Base-by-base conservation (phyloP, 2,113 vertebrate genomes). In the Misgurnus mizolepis region DNA sequence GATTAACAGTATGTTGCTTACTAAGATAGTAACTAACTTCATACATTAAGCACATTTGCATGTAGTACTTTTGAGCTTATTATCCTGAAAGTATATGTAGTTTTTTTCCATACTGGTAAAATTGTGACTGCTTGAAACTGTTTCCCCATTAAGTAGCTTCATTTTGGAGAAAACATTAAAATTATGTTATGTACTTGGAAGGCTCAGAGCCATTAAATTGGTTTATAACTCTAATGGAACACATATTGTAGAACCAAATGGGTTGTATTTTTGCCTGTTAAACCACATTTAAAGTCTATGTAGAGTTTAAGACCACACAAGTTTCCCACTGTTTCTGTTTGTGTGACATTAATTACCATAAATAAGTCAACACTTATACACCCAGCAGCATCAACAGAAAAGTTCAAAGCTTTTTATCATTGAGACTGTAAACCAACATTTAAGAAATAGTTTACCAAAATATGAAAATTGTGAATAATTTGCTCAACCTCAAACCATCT, bases 141-240 rank as follows among this genome's bases (percentile, higher is more conserved):
- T 43, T 18, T 18, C n/a, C 49, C 76, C 10, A 56, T 53, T 74
- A 74, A 74, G 22, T 11, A 78, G 49, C 22, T 58, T 14, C 9
- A 22, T 64, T 82, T 70, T 45, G 6, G 56, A 49, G 41, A 53
- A 77, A 56, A 34, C 27, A 34, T 34, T 2, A 34, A 41, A 22
- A 65, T 6, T 55, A 78, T 72, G 77, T 45, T 22, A 14, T 17
- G 17, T 47, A 45, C 70, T 81, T 56, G 40, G 49, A 81, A 69
- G 74, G 39, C 65, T 50, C 58, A 40, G 56, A 69, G n/a, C n/a
- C 62, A 67, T 78, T 73, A 67, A 78, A 49, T 66, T 71, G 67
- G 56, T 71, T 79, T 71, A 50, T 61, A 7, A 56, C 43, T 53
- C 47, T 39, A 70, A 50, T 71, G 67, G 56, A 50, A 47, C 17